These are phyloP conservation scores for Peromyscus polionotus DNA, from an alignment of 2,113 vertebrate species.

Conservation along the genomic window DNA sequence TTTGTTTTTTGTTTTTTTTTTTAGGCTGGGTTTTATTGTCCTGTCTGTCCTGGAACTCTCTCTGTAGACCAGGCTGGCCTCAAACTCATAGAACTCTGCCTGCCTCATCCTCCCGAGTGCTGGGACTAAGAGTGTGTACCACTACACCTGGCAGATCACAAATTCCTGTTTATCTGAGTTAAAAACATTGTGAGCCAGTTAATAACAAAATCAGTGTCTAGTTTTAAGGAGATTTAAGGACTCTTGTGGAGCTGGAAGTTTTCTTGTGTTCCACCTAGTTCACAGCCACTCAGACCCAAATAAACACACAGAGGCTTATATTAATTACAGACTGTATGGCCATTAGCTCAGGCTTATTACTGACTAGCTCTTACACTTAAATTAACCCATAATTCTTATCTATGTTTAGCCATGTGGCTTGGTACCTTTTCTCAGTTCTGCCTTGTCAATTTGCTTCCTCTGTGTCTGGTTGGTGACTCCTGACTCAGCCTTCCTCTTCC, in stretches of 20 bases:
- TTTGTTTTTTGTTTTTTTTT: not conserved
- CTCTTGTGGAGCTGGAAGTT: not conserved
- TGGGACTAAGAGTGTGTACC: not conserved
- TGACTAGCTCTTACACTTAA: too few species aligned
- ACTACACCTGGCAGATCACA: not conserved
- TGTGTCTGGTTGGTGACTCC: too few species aligned
- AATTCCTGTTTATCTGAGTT: constrained; percentile 52
- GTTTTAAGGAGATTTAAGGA: constrained; percentile 50
- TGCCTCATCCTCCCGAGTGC: not conserved
- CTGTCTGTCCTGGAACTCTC: not conserved
- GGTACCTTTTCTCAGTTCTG: too few species aligned
- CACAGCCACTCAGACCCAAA: too few species aligned
- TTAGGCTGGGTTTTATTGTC: not conserved
- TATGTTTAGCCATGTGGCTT: too few species aligned
- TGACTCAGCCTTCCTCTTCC: too few species aligned
- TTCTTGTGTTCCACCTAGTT: too few species aligned
- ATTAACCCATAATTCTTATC: too few species aligned
- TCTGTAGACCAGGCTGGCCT: not conserved
- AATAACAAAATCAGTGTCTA: not conserved
- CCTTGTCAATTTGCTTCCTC: too few species aligned
- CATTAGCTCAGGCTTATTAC: too few species aligned
- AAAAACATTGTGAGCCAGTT: constrained; percentile 34
- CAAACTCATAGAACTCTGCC: not conserved
- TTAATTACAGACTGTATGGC: too few species aligned
- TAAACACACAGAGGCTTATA: too few species aligned